Conservation (phyloP, 2,797 vertebrate species). For the Microtus obscurus region DNA sequence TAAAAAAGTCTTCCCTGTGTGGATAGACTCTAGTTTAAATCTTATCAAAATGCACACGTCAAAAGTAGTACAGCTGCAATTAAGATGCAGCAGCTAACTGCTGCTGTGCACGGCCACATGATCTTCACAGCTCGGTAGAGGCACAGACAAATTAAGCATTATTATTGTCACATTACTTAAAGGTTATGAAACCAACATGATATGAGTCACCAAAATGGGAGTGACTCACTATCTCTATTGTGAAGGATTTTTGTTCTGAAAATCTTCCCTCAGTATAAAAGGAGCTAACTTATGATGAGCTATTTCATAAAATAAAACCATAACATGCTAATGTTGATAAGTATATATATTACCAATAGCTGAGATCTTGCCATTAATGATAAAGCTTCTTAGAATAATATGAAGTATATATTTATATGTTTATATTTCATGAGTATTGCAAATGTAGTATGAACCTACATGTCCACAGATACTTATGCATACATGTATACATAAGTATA, state of each 20-base stretch:
- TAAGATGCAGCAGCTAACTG: neutral
- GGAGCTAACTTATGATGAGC: slow-evolving; percentile 72
- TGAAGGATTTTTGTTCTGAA: slow-evolving; percentile 74
- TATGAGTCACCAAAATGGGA: slow-evolving; percentile 74
- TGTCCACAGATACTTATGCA: neutral
- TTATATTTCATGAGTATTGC: neutral
- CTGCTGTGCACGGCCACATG: neutral
- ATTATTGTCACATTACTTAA: slow-evolving; percentile 75
- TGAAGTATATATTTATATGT: neutral
- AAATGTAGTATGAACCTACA: neutral
- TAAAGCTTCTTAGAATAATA: slow-evolving; percentile 8
- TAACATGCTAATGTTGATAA: slow-evolving; percentile 64
- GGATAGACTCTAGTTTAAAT: slow-evolving; percentile 30
- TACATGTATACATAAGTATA: neutral
- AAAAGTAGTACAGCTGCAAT: neutral
- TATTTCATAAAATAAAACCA: slow-evolving; percentile 78
- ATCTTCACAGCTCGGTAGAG: slow-evolving; percentile 32
- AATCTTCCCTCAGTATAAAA: slow-evolving; percentile 68
- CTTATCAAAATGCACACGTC: slow-evolving; percentile 13
- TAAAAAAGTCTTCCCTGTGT: neutral
- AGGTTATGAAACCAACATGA: slow-evolving; percentile 68
- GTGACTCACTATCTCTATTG: slow-evolving; percentile 73
- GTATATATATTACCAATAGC: slow-evolving; percentile 18
- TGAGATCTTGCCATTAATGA: slow-evolving; percentile 40
- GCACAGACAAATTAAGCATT: slow-evolving; percentile 58